phyloP scores from a whole-genome alignment of 2,113 vertebrate genomes.

The Cyrtonyx montezumae region DNA sequence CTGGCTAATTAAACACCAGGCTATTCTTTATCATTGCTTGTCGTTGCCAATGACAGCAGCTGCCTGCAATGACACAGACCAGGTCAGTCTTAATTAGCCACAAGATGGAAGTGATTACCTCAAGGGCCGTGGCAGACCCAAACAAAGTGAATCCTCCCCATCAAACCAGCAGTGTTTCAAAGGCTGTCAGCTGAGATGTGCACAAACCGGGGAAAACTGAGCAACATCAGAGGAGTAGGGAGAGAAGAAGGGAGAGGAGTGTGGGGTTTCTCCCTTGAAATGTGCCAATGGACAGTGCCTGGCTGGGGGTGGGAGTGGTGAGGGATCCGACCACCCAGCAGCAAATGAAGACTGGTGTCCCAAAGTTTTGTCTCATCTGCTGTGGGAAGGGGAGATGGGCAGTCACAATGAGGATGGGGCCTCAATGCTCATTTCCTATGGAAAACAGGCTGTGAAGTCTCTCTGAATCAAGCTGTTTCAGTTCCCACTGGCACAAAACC shows the following conservation, averaged over 20 bases:
- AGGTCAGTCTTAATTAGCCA: neutral
- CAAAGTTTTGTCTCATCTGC: neutral
- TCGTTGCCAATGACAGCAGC: neutral
- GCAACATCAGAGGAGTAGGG: neutral
- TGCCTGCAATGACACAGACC: neutral
- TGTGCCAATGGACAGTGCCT: fast-evolving
- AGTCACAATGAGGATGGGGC: fast-evolving
- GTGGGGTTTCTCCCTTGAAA: neutral
- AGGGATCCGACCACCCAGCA: neutral
- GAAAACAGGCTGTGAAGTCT: neutral
- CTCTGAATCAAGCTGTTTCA: neutral
- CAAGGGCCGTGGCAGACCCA: neutral
- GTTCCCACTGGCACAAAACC: neutral
- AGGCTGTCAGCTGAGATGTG: neutral
- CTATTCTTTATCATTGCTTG: neutral
- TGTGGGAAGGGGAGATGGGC: fast-evolving
- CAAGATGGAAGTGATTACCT: slow-evolving; percentile 9
- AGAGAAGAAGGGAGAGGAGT: neutral
- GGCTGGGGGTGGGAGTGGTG: neutral
- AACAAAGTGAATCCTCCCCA: neutral
- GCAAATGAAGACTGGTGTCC: neutral
- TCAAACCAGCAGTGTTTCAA: fast-evolving
- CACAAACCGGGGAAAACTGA: neutral
- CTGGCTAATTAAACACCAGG: neutral
- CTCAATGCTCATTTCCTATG: neutral